Evolutionary conservation across 2,888 invertebrate species (phyloP).

Genomic region (Ornithoptera alexandrae): DNA sequence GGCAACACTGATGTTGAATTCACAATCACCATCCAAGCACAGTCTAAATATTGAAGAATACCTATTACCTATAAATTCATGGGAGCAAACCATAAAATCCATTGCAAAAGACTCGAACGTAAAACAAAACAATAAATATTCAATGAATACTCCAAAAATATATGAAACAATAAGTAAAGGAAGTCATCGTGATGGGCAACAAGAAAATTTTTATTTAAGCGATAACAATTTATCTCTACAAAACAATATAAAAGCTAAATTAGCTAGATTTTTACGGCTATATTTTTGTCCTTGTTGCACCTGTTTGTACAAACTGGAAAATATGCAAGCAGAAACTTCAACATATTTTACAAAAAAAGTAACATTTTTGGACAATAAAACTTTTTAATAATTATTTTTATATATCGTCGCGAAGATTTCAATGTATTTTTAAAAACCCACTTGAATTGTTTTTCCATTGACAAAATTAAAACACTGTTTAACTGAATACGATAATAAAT

Average conservation of each 20-base stretch:
- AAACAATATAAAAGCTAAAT: slow-evolving; percentile 53
- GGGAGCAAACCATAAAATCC: slow-evolving; percentile 62
- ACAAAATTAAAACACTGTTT: neutral
- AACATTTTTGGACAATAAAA: slow-evolving; percentile 17
- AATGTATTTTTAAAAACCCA: neutral
- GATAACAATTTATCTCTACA: slow-evolving; percentile 47
- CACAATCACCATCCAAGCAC: slow-evolving; percentile 60
- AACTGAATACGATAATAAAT: no score
- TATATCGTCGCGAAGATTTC: neutral
- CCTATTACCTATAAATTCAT: slow-evolving; percentile 78
- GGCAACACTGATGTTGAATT: slow-evolving; percentile 75
- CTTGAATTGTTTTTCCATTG: neutral
- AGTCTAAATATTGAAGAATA: slow-evolving; percentile 68
- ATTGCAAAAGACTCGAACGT: slow-evolving; percentile 39
- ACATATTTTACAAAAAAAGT: slow-evolving; percentile 38
- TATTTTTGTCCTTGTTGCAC: slow-evolving; percentile 74
- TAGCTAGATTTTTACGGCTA: slow-evolving; percentile 64
- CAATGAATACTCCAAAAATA: slow-evolving; percentile 19
- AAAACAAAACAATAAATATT: slow-evolving; percentile 34
- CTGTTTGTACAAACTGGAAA: slow-evolving; percentile 67
- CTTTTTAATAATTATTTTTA: slow-evolving; percentile 5
- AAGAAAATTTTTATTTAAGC: slow-evolving; percentile 38
- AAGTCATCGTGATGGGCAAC: slow-evolving; percentile 37
- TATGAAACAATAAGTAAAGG: slow-evolving; percentile 17
- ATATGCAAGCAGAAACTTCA: slow-evolving; percentile 49